Evolutionary conservation across 2,888 invertebrate genomes (phyloP), one percentile per base, ranked within the genome.

Genomic region (Leucophenga montana): DNA sequence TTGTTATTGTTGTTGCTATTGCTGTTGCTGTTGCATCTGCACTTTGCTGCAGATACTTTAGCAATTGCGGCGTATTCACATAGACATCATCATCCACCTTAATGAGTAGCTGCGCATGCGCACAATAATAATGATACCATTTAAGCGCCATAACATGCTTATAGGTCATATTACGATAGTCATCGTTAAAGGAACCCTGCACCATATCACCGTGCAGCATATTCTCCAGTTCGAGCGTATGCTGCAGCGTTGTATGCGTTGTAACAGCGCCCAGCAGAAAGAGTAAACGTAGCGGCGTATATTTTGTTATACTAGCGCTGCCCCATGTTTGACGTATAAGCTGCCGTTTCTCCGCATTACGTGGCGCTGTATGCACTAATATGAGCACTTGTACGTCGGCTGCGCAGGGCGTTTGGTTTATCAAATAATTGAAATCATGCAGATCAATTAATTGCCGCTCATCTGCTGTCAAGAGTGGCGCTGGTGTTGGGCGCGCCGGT

Each of bases 111-210:
- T 91, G 92, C 0, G 93, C 94, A 48, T 90, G 89, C 0, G 91
- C 90, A 85, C 95, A 95, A 80, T 93, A 91, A 78, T 92, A 92
- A 0, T 91, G 89, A 20, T 93, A 92, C 93, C 95, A 95, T 84
- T 95, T 95, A 57, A 95, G 89, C 0, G 93, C 94, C 92, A 95
- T 95, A 6, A 94, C 92, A 86, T 95, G 95, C 84, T 96, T 96
- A 80, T 95, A 94, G 0, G 95, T 95, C 88, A 96, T 91, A 86
- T 96, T 96, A 65, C 92, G 90, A 83, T 96, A 96, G 0, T 92
- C 91, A 88, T 96, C 96, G 53, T 90, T 76, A 80, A 95, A 96
- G 70, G 90, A 92, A 0, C 95, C 95, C 83, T 95, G 94, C 18
- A 95, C 91, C 66, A 96, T 89, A 82, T 96, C 96, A 0, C 90